Percentiles rank a stretch among this genome's conserved stretches.
These are phyloP conservation scores for Lamprotornis superbus DNA, from an alignment of 2,113 vertebrate genomes.

Conservation along the genomic window DNA sequence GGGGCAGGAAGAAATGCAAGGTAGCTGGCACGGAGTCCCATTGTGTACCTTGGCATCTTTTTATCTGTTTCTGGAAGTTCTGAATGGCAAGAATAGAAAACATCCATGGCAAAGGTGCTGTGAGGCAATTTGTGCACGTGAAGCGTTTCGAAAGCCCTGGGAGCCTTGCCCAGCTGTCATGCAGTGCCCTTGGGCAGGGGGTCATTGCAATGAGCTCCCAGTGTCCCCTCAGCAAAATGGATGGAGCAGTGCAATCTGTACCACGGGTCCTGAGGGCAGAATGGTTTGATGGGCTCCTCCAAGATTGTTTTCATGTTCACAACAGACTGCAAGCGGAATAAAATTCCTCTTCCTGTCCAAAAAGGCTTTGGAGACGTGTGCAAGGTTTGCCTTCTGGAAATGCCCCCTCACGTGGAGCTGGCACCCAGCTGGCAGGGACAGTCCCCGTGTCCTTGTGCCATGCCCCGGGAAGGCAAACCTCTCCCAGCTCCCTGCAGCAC, in stretches of 20 bases:
- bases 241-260: accelerated
- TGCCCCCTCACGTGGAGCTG: accelerated
- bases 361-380: not conserved
- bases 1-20: not conserved
- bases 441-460: accelerated
- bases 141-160: not conserved
- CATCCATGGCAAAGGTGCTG: not conserved
- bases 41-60: not conserved
- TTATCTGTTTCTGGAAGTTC: not conserved
- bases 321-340: not conserved
- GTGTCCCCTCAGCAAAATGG: not conserved
- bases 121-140: not conserved
- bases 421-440: not conserved
- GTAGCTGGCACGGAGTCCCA: accelerated
- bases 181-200: accelerated
- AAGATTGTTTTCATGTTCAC: not conserved
- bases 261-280: accelerated
- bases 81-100: not conserved
- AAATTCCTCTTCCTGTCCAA: accelerated
- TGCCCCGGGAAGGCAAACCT: not conserved
- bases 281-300: accelerated
- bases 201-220: not conserved
- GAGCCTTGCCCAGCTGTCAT: not conserved
- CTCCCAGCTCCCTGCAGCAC: not conserved
- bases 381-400: accelerated